Percentiles rank a stretch among this genome's conserved stretches.
Evolutionary conservation across 2,113 vertebrate genomes (phyloP).

Genomic region (Phocoena sinus): DNA sequence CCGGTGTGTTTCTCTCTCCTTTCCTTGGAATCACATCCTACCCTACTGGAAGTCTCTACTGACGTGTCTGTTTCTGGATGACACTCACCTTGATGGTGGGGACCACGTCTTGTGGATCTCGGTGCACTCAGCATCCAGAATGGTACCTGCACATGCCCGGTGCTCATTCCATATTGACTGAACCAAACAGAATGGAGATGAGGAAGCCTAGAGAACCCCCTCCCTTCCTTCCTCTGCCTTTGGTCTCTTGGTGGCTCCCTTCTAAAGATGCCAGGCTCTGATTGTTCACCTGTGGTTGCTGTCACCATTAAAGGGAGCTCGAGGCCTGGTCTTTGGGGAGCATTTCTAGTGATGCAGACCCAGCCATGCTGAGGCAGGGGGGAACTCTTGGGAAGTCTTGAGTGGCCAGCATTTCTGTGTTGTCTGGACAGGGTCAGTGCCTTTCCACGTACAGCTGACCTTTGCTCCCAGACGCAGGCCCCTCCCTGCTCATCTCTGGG

Average conservation of each 20-base stretch:
- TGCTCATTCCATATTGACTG: neutral
- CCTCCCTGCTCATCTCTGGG: neutral
- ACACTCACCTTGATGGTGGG: neutral
- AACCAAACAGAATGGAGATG: neutral
- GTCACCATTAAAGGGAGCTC: neutral
- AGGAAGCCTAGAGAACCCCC: neutral
- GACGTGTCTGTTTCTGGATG: neutral
- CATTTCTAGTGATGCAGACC: neutral
- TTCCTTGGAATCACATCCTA: neutral
- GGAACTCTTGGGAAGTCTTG: neutral
- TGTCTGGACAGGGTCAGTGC: neutral
- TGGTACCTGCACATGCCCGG: too few relatives aligned
- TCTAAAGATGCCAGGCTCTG: neutral
- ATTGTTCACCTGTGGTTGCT: accelerated
- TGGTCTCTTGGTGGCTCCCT: neutral
- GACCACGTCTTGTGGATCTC: neutral
- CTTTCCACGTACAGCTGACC: neutral
- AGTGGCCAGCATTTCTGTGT: neutral
- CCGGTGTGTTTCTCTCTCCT: neutral
- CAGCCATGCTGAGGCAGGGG: neutral
- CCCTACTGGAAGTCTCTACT: too few relatives aligned
- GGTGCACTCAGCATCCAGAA: neutral
- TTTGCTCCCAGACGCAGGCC: neutral
- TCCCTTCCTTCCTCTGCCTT: neutral
- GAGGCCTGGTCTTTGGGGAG: neutral